These are phyloP conservation scores for Pycnonotus jocosus DNA, from an alignment of 2,113 vertebrate species.

Conservation along the genomic window DNA sequence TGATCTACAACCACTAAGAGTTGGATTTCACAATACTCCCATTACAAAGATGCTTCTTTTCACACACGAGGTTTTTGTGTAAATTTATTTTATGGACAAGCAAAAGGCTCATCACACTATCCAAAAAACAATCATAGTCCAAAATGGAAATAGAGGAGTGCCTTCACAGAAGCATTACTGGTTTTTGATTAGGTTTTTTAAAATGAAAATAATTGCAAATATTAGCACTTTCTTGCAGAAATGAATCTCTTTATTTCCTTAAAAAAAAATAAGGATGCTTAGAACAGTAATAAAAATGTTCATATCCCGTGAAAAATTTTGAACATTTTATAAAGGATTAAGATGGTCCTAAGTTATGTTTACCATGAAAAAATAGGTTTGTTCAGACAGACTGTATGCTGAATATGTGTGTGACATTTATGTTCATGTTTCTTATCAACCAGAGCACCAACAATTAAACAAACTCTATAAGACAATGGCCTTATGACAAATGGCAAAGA, in stretches of 20 bases:
- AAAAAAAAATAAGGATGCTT: not conserved
- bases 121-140: not conserved
- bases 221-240: not conserved
- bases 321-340: not conserved
- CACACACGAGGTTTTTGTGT: rapidly evolving
- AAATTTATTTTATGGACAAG: not conserved
- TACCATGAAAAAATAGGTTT: not conserved
- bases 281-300: not conserved
- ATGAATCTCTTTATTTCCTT: not conserved
- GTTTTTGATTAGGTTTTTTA: not conserved
- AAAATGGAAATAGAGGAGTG: not conserved
- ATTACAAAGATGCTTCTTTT: not conserved
- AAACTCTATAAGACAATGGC: not conserved
- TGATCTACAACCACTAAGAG: not conserved
- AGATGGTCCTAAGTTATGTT: not conserved
- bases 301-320: not conserved
- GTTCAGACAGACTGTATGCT: not conserved
- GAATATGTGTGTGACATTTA: too few relatives aligned
- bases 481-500: not conserved
- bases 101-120: not conserved
- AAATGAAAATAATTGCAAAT: not conserved
- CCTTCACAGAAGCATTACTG: not conserved
- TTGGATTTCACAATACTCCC: not conserved
- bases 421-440: not conserved
- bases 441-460: not conserved